phyloP scores from a whole-genome alignment of 2,888 invertebrate species.

The Strigamia transsilvanica region DNA sequence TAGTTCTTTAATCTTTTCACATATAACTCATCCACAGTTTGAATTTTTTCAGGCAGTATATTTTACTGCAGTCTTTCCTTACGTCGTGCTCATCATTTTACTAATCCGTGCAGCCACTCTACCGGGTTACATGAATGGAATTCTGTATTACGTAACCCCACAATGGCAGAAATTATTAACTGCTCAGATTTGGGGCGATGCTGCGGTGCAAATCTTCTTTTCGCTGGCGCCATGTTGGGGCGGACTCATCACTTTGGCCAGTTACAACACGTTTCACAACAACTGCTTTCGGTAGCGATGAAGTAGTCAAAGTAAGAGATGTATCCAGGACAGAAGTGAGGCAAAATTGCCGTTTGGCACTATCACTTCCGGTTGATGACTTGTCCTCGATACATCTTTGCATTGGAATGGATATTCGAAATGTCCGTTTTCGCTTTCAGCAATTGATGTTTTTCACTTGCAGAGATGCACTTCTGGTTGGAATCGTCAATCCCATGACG shows the following conservation, averaged over 20 bases:
- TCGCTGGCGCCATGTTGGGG: conserved; percentile 56
- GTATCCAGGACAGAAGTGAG: too few relatives aligned
- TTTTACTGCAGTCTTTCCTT: conserved; percentile 79
- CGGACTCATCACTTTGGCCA: conserved; percentile 56
- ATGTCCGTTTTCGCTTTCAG: too few relatives aligned
- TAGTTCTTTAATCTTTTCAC: neutral
- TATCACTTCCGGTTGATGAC: too few relatives aligned
- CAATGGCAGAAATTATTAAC: conserved; percentile 77
- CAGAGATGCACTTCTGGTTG: conserved; percentile 61
- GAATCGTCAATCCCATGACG: conserved; percentile 64
- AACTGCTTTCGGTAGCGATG: conserved; percentile 55
- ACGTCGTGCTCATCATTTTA: conserved; percentile 77
- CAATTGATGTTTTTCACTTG: conserved; percentile 1
- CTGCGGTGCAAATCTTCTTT: conserved; percentile 56
- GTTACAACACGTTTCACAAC: conserved; percentile 56
- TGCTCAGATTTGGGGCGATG: conserved; percentile 64
- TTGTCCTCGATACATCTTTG: too few relatives aligned
- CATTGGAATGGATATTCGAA: too few relatives aligned
- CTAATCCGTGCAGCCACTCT: conserved; percentile 81
- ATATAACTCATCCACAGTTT: neutral
- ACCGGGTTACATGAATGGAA: conserved; percentile 80
- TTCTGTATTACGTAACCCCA: conserved; percentile 80
- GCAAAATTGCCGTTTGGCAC: too few relatives aligned
- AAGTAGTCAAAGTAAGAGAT: too few relatives aligned
- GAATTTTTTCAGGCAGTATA: conserved; percentile 72